Conservation (phyloP, 2,888 invertebrate species). For the Nasonia oneida region DNA sequence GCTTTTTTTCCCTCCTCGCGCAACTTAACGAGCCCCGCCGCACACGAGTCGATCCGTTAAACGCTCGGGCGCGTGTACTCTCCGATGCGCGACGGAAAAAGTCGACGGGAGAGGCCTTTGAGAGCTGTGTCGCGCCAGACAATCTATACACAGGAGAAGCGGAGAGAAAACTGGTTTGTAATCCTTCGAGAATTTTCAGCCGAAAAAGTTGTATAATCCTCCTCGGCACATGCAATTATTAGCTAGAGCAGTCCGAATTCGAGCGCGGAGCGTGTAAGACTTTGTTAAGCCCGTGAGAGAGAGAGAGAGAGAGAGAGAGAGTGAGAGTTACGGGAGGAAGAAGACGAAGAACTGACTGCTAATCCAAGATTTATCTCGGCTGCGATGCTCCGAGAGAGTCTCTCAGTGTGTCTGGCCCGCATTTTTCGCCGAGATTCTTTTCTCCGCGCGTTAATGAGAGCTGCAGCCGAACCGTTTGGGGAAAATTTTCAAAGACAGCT, state of each 20-base stretch:
- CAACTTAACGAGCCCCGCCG: slow-evolving; percentile 68
- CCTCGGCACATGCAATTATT: slow-evolving; percentile 41
- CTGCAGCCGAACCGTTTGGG: slow-evolving; percentile 3
- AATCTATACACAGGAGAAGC: slow-evolving; percentile 31
- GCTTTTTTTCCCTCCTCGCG: slow-evolving; percentile 39
- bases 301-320: slow-evolving; percentile 40
- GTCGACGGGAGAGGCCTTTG: slow-evolving; percentile 15
- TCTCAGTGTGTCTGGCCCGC: slow-evolving; percentile 47
- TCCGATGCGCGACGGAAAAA: slow-evolving; percentile 2
- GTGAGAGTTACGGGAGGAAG: slow-evolving; percentile 46
- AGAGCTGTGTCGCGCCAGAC: slow-evolving; percentile 14
- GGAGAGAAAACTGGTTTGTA: slow-evolving; percentile 12
- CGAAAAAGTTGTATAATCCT: not conserved
- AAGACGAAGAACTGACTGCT: slow-evolving; percentile 66
- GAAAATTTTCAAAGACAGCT: not conserved
- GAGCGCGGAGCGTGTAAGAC: slow-evolving; percentile 52
- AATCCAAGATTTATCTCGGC: slow-evolving; percentile 78
- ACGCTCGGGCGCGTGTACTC: slow-evolving; percentile 62
- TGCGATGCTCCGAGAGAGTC: slow-evolving; percentile 49
- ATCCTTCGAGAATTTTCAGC: not conserved
- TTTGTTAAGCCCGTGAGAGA: slow-evolving; percentile 61
- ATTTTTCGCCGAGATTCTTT: slow-evolving; percentile 43
- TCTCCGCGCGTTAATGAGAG: slow-evolving; percentile 41
- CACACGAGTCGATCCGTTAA: slow-evolving; percentile 69
- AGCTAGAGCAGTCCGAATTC: slow-evolving; percentile 20